Conservation (phyloP, 1,140 invertebrate species). For the Panagrolaimus sp. region DNA sequence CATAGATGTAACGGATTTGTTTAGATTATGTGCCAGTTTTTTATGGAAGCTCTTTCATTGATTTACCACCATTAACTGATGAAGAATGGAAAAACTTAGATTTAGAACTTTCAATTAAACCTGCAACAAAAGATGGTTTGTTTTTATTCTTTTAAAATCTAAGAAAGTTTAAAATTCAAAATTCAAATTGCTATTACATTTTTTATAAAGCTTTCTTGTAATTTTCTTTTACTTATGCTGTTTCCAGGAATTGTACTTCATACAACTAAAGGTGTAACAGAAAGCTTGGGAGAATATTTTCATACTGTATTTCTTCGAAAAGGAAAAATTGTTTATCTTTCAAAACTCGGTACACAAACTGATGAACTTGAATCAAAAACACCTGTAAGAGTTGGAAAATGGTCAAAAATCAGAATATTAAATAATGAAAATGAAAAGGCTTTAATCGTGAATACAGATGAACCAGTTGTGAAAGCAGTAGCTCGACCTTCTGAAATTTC, state of each 20-base stretch:
- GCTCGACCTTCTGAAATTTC: background rate
- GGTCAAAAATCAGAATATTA: constrained; percentile 10
- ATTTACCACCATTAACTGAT: constrained; percentile 38
- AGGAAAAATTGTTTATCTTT: constrained; percentile 1
- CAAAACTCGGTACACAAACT: background rate
- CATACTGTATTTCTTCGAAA: constrained; percentile 6
- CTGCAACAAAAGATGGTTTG: constrained; percentile 32
- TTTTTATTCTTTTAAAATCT: background rate
- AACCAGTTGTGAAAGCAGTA: background rate
- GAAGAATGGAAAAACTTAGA: constrained; percentile 44
- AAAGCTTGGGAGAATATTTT: background rate
- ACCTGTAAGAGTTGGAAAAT: background rate
- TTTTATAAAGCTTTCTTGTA: too few species aligned
- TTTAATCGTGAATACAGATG: background rate
- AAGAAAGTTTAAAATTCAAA: background rate
- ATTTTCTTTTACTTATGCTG: background rate
- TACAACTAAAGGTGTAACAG: background rate
- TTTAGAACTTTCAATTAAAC: constrained; percentile 44
- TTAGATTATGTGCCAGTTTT: constrained; percentile 49
- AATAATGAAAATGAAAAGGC: background rate
- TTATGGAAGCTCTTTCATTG: constrained; percentile 34
- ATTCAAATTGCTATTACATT: background rate
- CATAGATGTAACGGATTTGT: constrained; percentile 13
- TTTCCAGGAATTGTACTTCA: constrained; percentile 2
- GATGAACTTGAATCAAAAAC: constrained; percentile 1